Evolutionary conservation across 2,888 invertebrate genomes (phyloP).

Genomic region (Pheosia gnoma): DNA sequence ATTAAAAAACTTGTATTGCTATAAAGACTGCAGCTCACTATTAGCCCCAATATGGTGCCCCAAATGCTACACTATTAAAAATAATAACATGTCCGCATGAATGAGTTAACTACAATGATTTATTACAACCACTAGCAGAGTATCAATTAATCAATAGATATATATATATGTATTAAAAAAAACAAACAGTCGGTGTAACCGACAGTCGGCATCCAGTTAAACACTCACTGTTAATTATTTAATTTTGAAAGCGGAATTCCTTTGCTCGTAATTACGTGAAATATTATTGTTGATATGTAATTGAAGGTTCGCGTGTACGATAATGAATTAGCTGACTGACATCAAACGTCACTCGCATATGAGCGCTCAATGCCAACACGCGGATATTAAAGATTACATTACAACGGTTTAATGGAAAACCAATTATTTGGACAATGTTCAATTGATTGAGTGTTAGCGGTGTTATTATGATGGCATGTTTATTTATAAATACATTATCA

Average conservation of each 20-base stretch:
- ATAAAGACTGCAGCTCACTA: neutral
- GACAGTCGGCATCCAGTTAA: constrained; percentile 6
- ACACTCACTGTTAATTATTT: constrained; percentile 13
- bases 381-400: constrained; percentile 6
- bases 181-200: constrained; percentile 5
- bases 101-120: constrained; percentile 6
- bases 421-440: constrained; percentile 9
- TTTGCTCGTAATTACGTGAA: constrained; percentile 18
- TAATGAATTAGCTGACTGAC: constrained; percentile 16
- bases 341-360: constrained; percentile 19
- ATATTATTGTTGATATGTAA: constrained; percentile 19
- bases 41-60: constrained; percentile 7
- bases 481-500: constrained; percentile 1
- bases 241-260: constrained; percentile 21
- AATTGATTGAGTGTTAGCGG: constrained; percentile 6
- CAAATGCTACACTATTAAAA: constrained; percentile 4
- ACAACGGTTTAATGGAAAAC: constrained; percentile 18
- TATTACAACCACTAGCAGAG: constrained; percentile 8
- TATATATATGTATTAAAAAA: neutral
- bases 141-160: constrained; percentile 13
- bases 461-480: neutral
- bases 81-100: constrained; percentile 3
- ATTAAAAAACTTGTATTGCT: neutral
- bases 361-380: constrained; percentile 19
- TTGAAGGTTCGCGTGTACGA: constrained; percentile 18